Evolutionary conservation across 2,113 vertebrate species (phyloP).

Genomic region (Corydoras sp.): DNA sequence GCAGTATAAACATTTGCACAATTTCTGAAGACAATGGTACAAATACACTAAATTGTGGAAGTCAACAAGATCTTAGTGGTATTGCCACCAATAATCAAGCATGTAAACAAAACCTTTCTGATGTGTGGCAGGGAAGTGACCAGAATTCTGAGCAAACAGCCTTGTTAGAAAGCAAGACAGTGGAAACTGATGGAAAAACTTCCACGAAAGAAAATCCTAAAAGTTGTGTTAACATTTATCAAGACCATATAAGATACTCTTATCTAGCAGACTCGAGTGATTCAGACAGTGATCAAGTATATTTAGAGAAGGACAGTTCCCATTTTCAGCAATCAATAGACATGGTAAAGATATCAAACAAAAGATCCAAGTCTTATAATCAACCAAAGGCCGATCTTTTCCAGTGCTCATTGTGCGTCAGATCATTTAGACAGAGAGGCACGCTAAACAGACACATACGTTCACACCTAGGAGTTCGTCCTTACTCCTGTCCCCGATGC

Average conservation of each 20-base stretch:
- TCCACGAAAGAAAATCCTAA: background rate
- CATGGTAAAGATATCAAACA: slow-evolving; percentile 1
- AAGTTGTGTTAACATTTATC: slow-evolving; percentile 37
- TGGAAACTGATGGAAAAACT: background rate
- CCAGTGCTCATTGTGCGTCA: slow-evolving; percentile 60
- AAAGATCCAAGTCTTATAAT: background rate
- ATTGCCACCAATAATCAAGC: background rate
- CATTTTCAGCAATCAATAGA: slow-evolving; percentile 4
- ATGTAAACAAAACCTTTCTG: background rate
- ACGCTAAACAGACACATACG: slow-evolving; percentile 66
- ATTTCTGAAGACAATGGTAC: too few relatives aligned
- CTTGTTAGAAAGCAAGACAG: background rate
- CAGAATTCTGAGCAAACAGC: background rate
- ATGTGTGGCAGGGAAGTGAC: background rate
- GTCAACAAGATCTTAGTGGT: background rate
- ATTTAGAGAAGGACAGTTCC: background rate
- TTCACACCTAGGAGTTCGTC: slow-evolving; percentile 63
- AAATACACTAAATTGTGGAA: too few relatives aligned
- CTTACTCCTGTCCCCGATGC: slow-evolving; percentile 64
- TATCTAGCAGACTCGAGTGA: slow-evolving; percentile 36
- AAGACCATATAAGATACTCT: slow-evolving; percentile 47
- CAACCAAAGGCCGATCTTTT: slow-evolving; percentile 43
- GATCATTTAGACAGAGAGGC: slow-evolving; percentile 65
- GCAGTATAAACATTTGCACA: too few relatives aligned
- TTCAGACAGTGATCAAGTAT: slow-evolving; percentile 30